Evolutionary conservation across 2,113 vertebrate genomes (phyloP), one percentile per base, ranked within the genome.

Genomic region (Tauraco erythrolophus): DNA sequence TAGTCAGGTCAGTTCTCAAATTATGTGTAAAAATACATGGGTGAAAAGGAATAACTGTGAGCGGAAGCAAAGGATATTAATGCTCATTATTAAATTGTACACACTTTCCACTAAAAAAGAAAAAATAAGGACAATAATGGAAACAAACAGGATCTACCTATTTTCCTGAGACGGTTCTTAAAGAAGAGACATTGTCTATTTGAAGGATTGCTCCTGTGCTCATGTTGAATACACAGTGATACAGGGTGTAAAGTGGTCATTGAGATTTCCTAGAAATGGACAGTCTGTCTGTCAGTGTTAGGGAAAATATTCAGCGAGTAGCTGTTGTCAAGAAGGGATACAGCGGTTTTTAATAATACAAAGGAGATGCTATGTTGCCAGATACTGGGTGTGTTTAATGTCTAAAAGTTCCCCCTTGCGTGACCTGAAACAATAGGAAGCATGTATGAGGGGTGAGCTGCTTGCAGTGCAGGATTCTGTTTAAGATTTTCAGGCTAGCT

Each of bases 391-490:
- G 11, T 75, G 43, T 82, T 96, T 87, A 77, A 85, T 80, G 88
- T 57, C 48, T 83, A 28, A 16, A 89, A 84, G 80, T 89, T 86
- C 51, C 91, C 46, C n/a, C 46, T 95, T 91, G 86, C n/a, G 14
- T 95, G 95, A 91, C 48, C 91, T 70, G 84, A 94, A 96, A 89
- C 64, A 94, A 89, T 81, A 89, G 56, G 46, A 95, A 89, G 60
- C 15, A 33, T 64, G 30, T 78, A 91, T 62, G 64, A 62, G 14
- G 71, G 28, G 31, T 62, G 56, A 69, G 46, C 43, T 3, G 27
- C 53, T 84, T 37, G 41, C 22, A 87, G 51, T 33, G 51, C 28
- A 84, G 83, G 71, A 91, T 89, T 95, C 89, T 92, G 54, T 77
- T 94, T 77, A 89, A 94, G 72, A 75, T 84, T 97, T 94, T 92